These are phyloP conservation scores for Xiphophorus hellerii DNA, from an alignment of 2,113 vertebrate genomes.

Conservation along the genomic window DNA sequence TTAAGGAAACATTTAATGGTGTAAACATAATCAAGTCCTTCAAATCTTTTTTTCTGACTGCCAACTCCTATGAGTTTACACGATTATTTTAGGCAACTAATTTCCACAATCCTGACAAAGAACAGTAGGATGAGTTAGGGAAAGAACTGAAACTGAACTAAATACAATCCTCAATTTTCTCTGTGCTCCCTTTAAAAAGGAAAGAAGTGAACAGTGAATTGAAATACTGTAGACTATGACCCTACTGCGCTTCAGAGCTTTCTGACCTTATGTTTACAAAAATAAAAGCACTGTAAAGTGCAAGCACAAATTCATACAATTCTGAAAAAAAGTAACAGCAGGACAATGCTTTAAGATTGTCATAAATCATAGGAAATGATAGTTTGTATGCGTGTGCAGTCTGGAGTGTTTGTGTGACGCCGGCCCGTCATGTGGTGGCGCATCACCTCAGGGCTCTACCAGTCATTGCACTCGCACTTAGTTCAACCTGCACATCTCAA, in stretches of 20 bases:
- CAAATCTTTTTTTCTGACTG: slow-evolving; percentile 13
- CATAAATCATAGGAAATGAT: slow-evolving; percentile 29
- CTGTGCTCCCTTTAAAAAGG: slow-evolving; percentile 30
- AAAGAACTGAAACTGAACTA: slow-evolving; percentile 14
- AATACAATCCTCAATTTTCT: slow-evolving; percentile 17
- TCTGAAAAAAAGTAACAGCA: slow-evolving; percentile 17
- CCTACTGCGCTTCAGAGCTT: slow-evolving; percentile 46
- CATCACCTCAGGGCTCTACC: slow-evolving; percentile 66
- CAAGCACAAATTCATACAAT: slow-evolving; percentile 61
- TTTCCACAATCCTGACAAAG: slow-evolving; percentile 59
- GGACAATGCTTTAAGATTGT: slow-evolving; percentile 44
- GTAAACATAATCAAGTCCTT: slow-evolving; percentile 54
- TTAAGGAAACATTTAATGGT: slow-evolving; percentile 45
- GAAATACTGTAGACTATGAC: slow-evolving; percentile 47
- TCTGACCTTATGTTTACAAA: slow-evolving; percentile 43
- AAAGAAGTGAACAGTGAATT: slow-evolving; percentile 36
- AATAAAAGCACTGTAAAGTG: slow-evolving; percentile 71
- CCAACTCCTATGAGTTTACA: slow-evolving; percentile 20
- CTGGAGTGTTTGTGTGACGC: slow-evolving; percentile 29
- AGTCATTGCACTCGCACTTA: slow-evolving; percentile 27
- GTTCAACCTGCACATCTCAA: slow-evolving; percentile 45
- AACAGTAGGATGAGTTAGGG: slow-evolving; percentile 12
- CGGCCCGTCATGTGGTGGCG: slow-evolving; percentile 69
- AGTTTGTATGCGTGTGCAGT: slow-evolving; percentile 25
- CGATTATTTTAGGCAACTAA: slow-evolving; percentile 33